These are phyloP conservation scores for Lophotriccus pileatus DNA, from an alignment of 2,797 vertebrate genomes.

Conservation along the genomic window DNA sequence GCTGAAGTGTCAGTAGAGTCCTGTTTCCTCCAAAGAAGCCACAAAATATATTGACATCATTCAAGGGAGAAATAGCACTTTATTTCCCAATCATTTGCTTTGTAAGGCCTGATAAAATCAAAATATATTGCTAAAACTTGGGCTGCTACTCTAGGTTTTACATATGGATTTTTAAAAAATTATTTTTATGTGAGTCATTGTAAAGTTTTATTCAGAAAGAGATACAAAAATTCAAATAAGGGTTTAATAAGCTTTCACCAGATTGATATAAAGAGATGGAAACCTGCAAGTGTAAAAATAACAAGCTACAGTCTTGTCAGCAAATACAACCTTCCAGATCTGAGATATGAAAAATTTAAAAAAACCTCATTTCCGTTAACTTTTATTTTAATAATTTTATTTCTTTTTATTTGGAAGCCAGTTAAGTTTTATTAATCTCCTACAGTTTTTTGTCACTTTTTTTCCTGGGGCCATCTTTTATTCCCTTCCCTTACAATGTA, in stretches of 20 bases:
- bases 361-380: slow-evolving; percentile 49
- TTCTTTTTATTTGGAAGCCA: slow-evolving; percentile 32
- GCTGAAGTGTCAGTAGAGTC: background rate
- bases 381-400: slow-evolving; percentile 60
- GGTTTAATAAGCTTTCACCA: slow-evolving; percentile 70
- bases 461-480: background rate
- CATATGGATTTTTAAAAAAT: background rate
- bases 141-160: background rate
- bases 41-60: background rate
- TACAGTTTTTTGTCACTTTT: background rate
- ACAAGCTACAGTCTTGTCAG: slow-evolving; percentile 56
- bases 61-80: slow-evolving; percentile 20
- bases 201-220: slow-evolving; percentile 52
- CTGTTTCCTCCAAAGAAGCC: background rate
- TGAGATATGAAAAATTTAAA: slow-evolving; percentile 43
- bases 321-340: slow-evolving; percentile 61
- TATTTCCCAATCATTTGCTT: slow-evolving; percentile 30
- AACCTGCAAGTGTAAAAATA: slow-evolving; percentile 63
- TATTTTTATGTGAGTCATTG: slow-evolving; percentile 43
- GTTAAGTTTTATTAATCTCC: slow-evolving; percentile 60
- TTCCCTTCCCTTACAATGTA: slow-evolving; percentile 48
- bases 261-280: slow-evolving; percentile 57
- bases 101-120: slow-evolving; percentile 54
- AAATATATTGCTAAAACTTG: slow-evolving; percentile 39
- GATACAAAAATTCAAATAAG: slow-evolving; percentile 59